A percentile compares a stretch with the other conserved stretches of the same genome.
Evolutionary conservation across 2,797 vertebrate genomes (phyloP).

Genomic region (Sebastes oblongus): DNA sequence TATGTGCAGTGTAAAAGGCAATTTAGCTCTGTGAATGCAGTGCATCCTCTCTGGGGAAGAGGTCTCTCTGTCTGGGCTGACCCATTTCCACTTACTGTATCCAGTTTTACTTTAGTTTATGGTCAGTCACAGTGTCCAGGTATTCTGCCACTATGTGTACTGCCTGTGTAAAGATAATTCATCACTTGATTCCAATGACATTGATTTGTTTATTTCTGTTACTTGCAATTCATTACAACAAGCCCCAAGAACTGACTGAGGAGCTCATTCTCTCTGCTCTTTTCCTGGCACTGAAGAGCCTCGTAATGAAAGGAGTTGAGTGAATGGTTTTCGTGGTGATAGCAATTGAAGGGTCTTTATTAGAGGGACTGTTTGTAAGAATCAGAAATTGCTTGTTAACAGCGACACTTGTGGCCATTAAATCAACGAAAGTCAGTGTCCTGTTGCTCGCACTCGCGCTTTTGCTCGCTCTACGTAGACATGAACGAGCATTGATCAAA

Average conservation of each 20-base stretch:
- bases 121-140: not conserved
- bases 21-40: not conserved
- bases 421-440: too few species aligned
- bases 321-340: not conserved
- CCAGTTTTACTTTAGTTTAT: not conserved
- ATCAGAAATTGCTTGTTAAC: too few species aligned
- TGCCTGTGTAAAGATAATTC: not conserved
- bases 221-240: not conserved
- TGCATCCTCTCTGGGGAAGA: not conserved
- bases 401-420: too few species aligned
- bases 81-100: not conserved
- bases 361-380: too few species aligned
- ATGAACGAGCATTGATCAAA: too few species aligned
- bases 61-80: not conserved
- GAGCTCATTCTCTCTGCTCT: not conserved
- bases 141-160: not conserved
- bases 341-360: not conserved
- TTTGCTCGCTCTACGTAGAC: too few species aligned
- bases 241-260: not conserved
- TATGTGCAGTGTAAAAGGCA: not conserved
- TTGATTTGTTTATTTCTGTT: not conserved
- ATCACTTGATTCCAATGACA: not conserved
- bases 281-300: not conserved
- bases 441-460: too few species aligned
- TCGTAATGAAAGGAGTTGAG: not conserved